A percentile compares a stretch with the other conserved stretches of the same genome.
phyloP scores from a whole-genome alignment of 2,888 invertebrate species.

The Malthinus seriepunctatus region DNA sequence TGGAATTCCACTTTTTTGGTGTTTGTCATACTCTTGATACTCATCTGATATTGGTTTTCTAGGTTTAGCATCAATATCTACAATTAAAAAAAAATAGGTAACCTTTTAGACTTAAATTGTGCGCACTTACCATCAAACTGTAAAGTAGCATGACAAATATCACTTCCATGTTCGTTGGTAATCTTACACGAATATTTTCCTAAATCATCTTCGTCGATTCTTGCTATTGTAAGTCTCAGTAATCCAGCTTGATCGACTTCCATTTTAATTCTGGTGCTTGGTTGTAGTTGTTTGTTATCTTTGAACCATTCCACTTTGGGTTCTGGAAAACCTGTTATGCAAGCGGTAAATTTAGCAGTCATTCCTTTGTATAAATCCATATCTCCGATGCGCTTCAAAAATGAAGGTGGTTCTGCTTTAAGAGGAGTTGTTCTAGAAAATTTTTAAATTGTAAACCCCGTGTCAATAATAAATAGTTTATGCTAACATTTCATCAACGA shows the following conservation, averaged over 20 bases:
- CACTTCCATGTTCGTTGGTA: slow-evolving; percentile 84
- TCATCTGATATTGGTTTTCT: slow-evolving; percentile 75
- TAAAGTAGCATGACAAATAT: slow-evolving; percentile 76
- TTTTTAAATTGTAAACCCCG: slow-evolving; percentile 1
- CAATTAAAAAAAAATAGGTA: slow-evolving; percentile 9
- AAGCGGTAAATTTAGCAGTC: slow-evolving; percentile 92
- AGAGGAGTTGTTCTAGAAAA: slow-evolving; percentile 67
- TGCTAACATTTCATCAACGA: slow-evolving; percentile 82
- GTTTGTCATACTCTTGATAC: slow-evolving; percentile 82
- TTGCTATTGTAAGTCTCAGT: slow-evolving; percentile 77
- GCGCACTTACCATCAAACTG: slow-evolving; percentile 74
- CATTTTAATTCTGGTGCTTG: slow-evolving; percentile 80
- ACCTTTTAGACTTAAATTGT: neutral
- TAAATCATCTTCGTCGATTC: slow-evolving; percentile 78
- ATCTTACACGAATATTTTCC: slow-evolving; percentile 84
- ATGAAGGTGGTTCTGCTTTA: slow-evolving; percentile 81
- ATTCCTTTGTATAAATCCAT: slow-evolving; percentile 85
- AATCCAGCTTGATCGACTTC: slow-evolving; percentile 83
- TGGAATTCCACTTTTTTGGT: slow-evolving; percentile 81
- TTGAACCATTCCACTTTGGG: slow-evolving; percentile 88
- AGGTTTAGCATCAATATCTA: slow-evolving; percentile 68
- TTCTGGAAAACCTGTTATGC: slow-evolving; percentile 83
- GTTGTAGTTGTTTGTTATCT: slow-evolving; percentile 77
- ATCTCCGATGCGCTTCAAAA: slow-evolving; percentile 88
- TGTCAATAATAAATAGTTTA: neutral